Evolutionary conservation across 2,113 vertebrate genomes (phyloP), one percentile per base, ranked within the genome.

Genomic region (Hassar affinis): DNA sequence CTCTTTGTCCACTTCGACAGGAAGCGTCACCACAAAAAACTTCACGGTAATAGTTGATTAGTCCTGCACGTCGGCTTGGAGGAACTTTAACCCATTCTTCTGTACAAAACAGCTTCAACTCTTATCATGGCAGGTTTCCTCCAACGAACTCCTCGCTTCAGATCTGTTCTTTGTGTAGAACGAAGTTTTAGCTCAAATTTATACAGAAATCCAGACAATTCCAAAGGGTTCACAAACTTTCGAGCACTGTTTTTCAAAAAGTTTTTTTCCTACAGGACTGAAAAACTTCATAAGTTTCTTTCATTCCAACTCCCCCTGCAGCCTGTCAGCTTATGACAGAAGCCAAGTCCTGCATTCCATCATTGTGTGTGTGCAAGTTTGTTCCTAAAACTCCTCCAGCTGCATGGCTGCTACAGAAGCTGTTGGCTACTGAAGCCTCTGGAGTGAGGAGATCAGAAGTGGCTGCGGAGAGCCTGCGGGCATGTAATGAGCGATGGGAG

Each of bases 401-500:
- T 38, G 51, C 30, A 62, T 42, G 18, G 30, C 42, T 51, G 30
- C 10, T 22, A 22, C 22, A 4, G 15, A 35, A 68, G 33, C 68
- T 79, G 17, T 7, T 25, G 62, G 61, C 80, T 75, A 47, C 79
- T 51, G 81, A 72, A 54, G 57, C 75, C 64, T 69, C 56, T 45
- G 56, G 74, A 47, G 68, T 33, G 62, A 78, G 45, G n/a, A 54
- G 85, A 27, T 74, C 52, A 81, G 15, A 69, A 68, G 82, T 79
- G 83, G 79, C 59, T 83, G 77, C 64, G 22, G 80, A 77, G 78
- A 61, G 82, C 62, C 11, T 77, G 59, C 78, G 69, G 38, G 52
- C 35, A 71, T 30, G 85, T 78, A 88, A 84, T 87, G 35, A 83
- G 75, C 6, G 51, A 82, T 76, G 51, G 15, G 49, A 47, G 45